A percentile compares a stretch with the other conserved stretches of the same genome.
These are phyloP conservation scores for Cecidostiba fungosa DNA, from an alignment of 2,888 invertebrate species.

Conservation along the genomic window DNA sequence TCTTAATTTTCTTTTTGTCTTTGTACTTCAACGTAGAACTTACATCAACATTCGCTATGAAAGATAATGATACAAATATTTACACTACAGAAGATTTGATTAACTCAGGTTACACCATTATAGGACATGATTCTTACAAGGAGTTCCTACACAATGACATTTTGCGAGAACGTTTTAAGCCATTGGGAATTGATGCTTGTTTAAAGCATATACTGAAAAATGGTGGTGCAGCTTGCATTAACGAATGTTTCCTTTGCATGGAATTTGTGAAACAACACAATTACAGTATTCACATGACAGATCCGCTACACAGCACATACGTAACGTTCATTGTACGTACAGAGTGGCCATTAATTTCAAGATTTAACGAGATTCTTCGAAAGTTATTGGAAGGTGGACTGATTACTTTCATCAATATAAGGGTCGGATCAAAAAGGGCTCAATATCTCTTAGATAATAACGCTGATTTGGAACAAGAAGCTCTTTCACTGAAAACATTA, in stretches of 20 bases:
- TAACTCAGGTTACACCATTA: conserved; percentile 24
- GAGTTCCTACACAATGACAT: conserved; percentile 19
- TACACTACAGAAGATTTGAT: conserved; percentile 35
- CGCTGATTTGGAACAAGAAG: too few relatives aligned
- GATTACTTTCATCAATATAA: not conserved
- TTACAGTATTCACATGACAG: not conserved
- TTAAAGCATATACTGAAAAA: not conserved
- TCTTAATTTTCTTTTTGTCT: conserved; percentile 52
- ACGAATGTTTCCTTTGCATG: not conserved
- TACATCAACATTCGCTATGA: not conserved
- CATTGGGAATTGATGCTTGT: not conserved
- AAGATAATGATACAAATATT: conserved; percentile 36
- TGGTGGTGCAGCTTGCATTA: not conserved
- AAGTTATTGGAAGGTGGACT: conserved; percentile 41
- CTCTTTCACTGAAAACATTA: too few relatives aligned
- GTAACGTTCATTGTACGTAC: conserved; percentile 40
- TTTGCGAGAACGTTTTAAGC: not conserved
- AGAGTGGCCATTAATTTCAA: conserved; percentile 54
- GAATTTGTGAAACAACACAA: not conserved
- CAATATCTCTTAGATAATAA: too few relatives aligned
- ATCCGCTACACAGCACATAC: conserved; percentile 23
- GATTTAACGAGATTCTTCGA: conserved; percentile 47
- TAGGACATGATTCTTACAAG: conserved; percentile 20
- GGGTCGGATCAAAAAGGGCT: too few relatives aligned
- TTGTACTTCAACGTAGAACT: conserved; percentile 3